Base-by-base conservation (phyloP, 2,888 invertebrate species). In the Aporophyla lueneburgensis region DNA sequence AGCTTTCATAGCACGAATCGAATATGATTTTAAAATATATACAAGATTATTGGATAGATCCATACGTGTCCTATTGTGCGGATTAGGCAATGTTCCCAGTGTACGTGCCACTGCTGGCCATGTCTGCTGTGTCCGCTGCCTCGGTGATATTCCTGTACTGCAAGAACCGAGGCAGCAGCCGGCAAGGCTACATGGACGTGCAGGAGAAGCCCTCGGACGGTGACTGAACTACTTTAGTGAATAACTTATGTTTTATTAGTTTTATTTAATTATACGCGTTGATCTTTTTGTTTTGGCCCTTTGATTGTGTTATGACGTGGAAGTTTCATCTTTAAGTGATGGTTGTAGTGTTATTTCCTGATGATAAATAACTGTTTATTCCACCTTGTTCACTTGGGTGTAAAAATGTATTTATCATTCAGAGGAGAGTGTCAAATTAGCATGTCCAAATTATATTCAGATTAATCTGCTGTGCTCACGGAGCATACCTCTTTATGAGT, bases 101-200 rank as follows among this genome's bases (percentile, higher is more conserved):
- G 12, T 93, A 92, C 85, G 83, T 95, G 12, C 95, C 96, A 0
- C 78, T 96, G 69, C 63, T 95, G n/a, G 89, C 90, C 16, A 96
- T 96, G 96, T 90, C 94, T 2, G 92, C 93, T 0, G 93, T 95
- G 14, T 96, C 96, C 0, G 95, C 94, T 4, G 79, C 94, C 5
- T 96, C 96, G 0, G 93, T 95, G 0, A 53, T 95, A 27, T 95
- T 89, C 84, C 88, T 96, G 49, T 96, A 94, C 84, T 96, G 96
- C 91, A 94, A 94, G 86, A 94, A 91, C 78, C 87, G 92, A 80
- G 83, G 87, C 0, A 90, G 88, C 75, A 87, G 91, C 61, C 91
- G 92, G 70, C 93, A 93, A 89, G 96, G 96, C 1, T 96, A 96
- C 84, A 93, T 95, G 90, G 94, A 95, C 76, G 96, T 96, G 2